Evolutionary conservation across 2,113 vertebrate species (phyloP).

Genomic region (Hucho hucho): DNA sequence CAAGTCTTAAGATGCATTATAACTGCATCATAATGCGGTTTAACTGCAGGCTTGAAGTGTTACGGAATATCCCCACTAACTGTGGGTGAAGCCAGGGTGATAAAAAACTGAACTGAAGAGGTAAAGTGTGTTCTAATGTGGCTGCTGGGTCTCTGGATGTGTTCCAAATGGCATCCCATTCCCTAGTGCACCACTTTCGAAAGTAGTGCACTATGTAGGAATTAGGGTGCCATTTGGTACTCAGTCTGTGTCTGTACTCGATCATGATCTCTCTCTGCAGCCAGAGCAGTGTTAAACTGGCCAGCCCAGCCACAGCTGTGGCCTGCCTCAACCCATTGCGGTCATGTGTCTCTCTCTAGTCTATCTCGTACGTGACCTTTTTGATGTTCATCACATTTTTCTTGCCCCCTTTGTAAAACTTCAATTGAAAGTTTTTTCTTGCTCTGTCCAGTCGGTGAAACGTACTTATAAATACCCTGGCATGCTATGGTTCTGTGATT

Average conservation of each 20-base stretch:
- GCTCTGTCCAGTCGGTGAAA: conserved; percentile 17
- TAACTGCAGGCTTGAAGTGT: too few relatives aligned
- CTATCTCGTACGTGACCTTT: background rate
- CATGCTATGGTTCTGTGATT: conserved; percentile 47
- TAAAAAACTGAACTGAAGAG: conserved; percentile 3
- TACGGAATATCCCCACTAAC: conserved; percentile 1
- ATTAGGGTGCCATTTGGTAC: background rate
- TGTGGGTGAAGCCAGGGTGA: conserved; percentile 9
- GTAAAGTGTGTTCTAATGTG: conserved; percentile 30
- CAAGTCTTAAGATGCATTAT: too few relatives aligned
- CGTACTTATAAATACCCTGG: conserved; percentile 51
- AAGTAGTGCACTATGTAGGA: too few relatives aligned
- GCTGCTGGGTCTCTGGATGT: conserved; percentile 34
- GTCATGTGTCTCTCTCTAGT: conserved; percentile 1
- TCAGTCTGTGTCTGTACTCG: conserved; percentile 38
- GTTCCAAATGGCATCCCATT: too few relatives aligned
- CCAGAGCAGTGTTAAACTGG: conserved; percentile 28
- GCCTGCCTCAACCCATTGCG: conserved; percentile 28
- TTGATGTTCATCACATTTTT: conserved; percentile 15
- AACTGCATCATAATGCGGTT: too few relatives aligned
- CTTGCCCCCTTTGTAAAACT: conserved; percentile 26
- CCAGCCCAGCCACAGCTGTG: conserved; percentile 33
- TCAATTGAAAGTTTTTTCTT: background rate
- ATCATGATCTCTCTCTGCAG: conserved; percentile 32
- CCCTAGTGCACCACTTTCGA: too few relatives aligned